phyloP scores from a whole-genome alignment of 2,888 invertebrate genomes.

The Sympetrum striolatum region DNA sequence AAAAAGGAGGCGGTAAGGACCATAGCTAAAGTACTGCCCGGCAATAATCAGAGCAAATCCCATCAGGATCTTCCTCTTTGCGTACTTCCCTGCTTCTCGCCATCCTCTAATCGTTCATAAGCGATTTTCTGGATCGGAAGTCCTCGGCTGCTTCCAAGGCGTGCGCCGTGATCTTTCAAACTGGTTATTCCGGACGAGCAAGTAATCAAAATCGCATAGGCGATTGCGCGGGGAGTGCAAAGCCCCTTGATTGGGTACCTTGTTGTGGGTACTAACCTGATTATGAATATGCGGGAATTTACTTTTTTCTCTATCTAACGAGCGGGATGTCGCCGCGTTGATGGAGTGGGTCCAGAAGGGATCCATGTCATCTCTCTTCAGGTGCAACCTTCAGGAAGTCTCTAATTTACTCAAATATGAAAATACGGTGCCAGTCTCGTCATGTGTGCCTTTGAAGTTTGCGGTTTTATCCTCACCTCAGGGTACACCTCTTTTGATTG shows the following conservation, averaged over 20 bases:
- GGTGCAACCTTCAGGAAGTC: neutral
- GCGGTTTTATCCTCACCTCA: no score
- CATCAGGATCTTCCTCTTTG: no score
- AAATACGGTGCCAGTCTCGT: no score
- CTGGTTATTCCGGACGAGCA: slow-evolving; percentile 42
- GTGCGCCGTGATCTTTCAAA: neutral
- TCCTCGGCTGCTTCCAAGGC: neutral
- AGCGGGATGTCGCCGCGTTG: neutral
- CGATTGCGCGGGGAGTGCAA: slow-evolving; percentile 13
- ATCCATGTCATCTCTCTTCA: no score
- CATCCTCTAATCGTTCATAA: neutral
- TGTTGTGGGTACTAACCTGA: slow-evolving; percentile 15
- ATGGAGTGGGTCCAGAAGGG: neutral
- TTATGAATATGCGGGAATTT: slow-evolving; percentile 14
- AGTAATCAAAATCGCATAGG: slow-evolving; percentile 18
- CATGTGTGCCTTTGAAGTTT: no score
- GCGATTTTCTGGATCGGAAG: neutral
- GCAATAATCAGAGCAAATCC: no score
- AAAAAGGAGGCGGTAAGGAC: no score
- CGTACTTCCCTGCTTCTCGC: no score
- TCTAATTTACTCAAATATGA: neutral
- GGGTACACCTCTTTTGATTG: no score
- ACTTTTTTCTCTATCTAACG: neutral
- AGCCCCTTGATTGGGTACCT: slow-evolving; percentile 24
- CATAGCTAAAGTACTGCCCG: no score